A percentile compares a stretch with the other conserved stretches of the same genome.
phyloP scores from a whole-genome alignment of 2,113 vertebrate species.

The Atractosteus spatula region DNA sequence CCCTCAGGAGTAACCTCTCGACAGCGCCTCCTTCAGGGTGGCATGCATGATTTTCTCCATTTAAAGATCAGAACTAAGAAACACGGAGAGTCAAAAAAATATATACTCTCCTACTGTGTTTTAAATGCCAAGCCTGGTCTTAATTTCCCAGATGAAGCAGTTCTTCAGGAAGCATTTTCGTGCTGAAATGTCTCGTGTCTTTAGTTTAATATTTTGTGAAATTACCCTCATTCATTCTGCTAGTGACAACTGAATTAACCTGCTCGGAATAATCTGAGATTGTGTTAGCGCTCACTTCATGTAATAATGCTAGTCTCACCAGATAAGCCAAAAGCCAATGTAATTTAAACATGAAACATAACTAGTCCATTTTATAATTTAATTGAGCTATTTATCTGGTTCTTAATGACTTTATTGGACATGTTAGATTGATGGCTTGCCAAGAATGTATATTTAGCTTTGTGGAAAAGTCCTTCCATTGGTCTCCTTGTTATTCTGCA shows the following conservation, averaged over 20 bases:
- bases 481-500: slow-evolving; percentile 69
- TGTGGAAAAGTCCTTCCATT: slow-evolving; percentile 71
- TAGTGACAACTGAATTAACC: slow-evolving; percentile 84
- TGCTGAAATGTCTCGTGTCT: slow-evolving; percentile 37
- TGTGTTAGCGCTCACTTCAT: slow-evolving; percentile 71
- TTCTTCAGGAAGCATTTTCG: slow-evolving; percentile 63
- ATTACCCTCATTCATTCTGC: slow-evolving; percentile 88
- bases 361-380: slow-evolving; percentile 80
- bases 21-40: too few relatives aligned
- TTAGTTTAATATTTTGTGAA: slow-evolving; percentile 86
- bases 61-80: too few relatives aligned
- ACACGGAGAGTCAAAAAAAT: too few relatives aligned
- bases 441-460: slow-evolving; percentile 71
- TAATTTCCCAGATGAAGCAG: slow-evolving; percentile 64
- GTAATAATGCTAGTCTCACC: slow-evolving; percentile 68
- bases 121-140: slow-evolving; percentile 42
- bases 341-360: slow-evolving; percentile 84
- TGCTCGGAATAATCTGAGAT: slow-evolving; percentile 78
- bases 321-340: slow-evolving; percentile 68
- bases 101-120: too few relatives aligned
- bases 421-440: slow-evolving; percentile 77
- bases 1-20: too few relatives aligned
- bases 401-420: slow-evolving; percentile 80
- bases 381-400: slow-evolving; percentile 88
- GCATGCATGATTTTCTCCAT: too few relatives aligned